Percentiles rank a stretch among this genome's conserved stretches.
phyloP scores from a whole-genome alignment of 1,140 invertebrate species.

The Musca vetustissima region DNA sequence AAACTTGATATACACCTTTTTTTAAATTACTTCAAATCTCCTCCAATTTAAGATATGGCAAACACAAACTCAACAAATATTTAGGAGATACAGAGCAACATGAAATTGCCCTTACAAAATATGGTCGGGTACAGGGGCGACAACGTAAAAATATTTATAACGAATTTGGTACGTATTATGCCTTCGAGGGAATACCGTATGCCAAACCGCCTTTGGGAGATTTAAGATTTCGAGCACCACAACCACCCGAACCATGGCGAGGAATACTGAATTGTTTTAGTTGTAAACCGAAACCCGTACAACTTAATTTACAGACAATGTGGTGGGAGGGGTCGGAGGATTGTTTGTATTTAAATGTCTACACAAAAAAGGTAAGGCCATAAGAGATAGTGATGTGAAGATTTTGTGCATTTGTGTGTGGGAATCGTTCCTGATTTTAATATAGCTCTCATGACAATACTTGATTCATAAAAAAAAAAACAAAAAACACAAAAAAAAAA shows the following conservation, averaged over 20 bases:
- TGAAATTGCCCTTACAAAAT: background rate
- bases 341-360: conserved; percentile 57
- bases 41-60: background rate
- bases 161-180: conserved; percentile 25
- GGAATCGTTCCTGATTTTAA: too few species aligned
- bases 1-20: background rate
- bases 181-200: conserved; percentile 50
- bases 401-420: too few species aligned
- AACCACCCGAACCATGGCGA: conserved; percentile 33
- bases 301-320: conserved; percentile 30
- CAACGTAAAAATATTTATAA: too few species aligned
- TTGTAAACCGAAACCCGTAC: conserved; percentile 34
- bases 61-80: background rate
- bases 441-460: too few species aligned
- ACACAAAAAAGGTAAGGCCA: conserved; percentile 55
- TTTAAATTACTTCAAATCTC: background rate
- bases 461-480: too few species aligned
- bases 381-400: too few species aligned
- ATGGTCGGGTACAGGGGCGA: too few species aligned
- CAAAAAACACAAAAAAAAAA: too few species aligned
- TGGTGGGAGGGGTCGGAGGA: conserved; percentile 54
- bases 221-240: conserved; percentile 42
- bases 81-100: background rate
- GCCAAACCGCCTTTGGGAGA: conserved; percentile 43
- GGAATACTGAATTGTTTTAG: conserved; percentile 34